Conservation (phyloP, 2,888 invertebrate genomes). For the Ischnura elegans region DNA sequence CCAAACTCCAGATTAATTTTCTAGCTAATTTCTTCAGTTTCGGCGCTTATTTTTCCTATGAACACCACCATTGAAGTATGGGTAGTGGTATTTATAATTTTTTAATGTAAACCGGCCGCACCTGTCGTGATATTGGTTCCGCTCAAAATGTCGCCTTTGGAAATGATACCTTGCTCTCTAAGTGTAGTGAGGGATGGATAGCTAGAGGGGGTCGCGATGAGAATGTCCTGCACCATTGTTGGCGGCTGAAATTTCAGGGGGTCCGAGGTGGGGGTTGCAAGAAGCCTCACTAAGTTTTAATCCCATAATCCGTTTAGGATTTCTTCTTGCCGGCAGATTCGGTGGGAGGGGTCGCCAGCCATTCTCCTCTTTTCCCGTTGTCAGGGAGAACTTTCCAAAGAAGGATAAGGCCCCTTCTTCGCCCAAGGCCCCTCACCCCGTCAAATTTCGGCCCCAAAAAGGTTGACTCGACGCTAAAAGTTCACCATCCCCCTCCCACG, state of each 20-base stretch:
- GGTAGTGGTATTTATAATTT: too few relatives aligned
- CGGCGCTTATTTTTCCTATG: too few relatives aligned
- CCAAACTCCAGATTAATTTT: too few relatives aligned
- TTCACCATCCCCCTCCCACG: background rate
- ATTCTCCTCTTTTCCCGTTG: background rate
- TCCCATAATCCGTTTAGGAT: constrained; percentile 9
- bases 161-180: too few relatives aligned
- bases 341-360: background rate
- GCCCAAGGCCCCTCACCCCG: background rate
- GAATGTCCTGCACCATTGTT: background rate
- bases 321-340: background rate
- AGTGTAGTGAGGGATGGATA: too few relatives aligned
- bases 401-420: background rate
- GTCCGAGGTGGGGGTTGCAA: too few relatives aligned
- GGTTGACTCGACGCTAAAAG: background rate
- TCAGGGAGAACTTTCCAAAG: background rate
- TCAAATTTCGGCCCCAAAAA: background rate
- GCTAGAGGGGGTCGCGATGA: too few relatives aligned
- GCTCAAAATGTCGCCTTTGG: too few relatives aligned
- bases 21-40: too few relatives aligned
- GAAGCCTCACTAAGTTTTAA: background rate
- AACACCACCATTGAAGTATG: too few relatives aligned
- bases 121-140: too few relatives aligned
- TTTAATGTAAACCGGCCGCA: too few relatives aligned
- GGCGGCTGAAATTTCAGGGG: background rate